phyloP scores from a whole-genome alignment of 2,113 vertebrate genomes.

The Rhinolophus ferrumequinum region DNA sequence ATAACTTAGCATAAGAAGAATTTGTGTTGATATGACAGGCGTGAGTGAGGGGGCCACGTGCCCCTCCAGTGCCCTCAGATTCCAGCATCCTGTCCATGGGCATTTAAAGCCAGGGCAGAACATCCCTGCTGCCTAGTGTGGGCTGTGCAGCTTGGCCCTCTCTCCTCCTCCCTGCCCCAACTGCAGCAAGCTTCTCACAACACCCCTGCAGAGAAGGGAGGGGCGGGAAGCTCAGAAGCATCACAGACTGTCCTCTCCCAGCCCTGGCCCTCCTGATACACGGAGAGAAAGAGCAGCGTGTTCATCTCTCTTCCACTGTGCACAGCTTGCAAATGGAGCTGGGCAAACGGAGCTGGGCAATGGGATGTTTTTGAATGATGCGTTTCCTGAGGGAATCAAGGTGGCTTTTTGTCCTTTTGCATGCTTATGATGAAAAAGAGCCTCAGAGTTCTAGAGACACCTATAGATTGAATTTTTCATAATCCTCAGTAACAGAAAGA shows the following conservation, averaged over 20 bases:
- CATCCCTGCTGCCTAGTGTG: not conserved
- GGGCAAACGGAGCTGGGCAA: not conserved
- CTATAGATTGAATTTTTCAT: not conserved
- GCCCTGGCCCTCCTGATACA: accelerated
- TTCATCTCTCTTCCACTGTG: not conserved
- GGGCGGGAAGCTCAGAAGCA: not conserved
- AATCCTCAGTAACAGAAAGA: not conserved
- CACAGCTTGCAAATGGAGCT: not conserved
- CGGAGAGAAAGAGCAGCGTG: not conserved
- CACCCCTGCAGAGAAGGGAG: not conserved
- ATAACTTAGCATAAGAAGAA: not conserved
- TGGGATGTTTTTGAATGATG: not conserved
- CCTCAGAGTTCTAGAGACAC: not conserved
- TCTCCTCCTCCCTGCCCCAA: too few species aligned
- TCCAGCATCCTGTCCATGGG: not conserved
- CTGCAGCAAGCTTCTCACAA: not conserved
- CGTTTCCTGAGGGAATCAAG: not conserved
- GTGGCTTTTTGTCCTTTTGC: not conserved
- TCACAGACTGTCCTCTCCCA: not conserved
- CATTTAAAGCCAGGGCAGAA: not conserved
- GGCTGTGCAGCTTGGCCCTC: not conserved
- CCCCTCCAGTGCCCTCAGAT: not conserved
- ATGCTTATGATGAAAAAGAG: not conserved
- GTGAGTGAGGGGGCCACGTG: not conserved
- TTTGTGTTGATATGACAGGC: not conserved